phyloP scores from a whole-genome alignment of 2,888 invertebrate genomes.

The Drosophila aldrichi region DNA sequence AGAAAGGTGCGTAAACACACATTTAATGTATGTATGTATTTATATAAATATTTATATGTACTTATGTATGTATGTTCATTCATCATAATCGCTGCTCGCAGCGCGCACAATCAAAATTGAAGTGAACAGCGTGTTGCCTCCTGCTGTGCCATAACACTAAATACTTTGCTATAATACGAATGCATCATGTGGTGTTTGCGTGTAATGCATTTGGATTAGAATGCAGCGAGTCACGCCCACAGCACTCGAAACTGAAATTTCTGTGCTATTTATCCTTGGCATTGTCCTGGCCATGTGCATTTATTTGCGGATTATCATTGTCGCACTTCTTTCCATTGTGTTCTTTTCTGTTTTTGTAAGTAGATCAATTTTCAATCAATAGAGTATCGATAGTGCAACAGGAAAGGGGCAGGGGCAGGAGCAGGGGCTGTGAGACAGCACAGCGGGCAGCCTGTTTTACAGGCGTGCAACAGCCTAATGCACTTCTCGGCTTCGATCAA shows the following conservation, averaged over 20 bases:
- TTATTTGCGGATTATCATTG: slow-evolving; percentile 74
- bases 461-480: slow-evolving; percentile 57
- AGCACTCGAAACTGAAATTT: slow-evolving; percentile 20
- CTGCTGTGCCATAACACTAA: slow-evolving; percentile 66
- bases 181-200: slow-evolving; percentile 50
- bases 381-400: slow-evolving; percentile 27
- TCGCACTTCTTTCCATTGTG: slow-evolving; percentile 42
- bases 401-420: slow-evolving; percentile 5
- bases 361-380: slow-evolving; percentile 82
- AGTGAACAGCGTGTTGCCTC: slow-evolving; percentile 55
- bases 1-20: slow-evolving; percentile 17
- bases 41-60: slow-evolving; percentile 3
- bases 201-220: slow-evolving; percentile 62
- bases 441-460: slow-evolving; percentile 56
- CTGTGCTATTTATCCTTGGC: slow-evolving; percentile 16
- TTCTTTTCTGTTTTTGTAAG: slow-evolving; percentile 39
- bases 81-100: slow-evolving; percentile 45
- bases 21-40: neutral
- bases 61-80: slow-evolving; percentile 18
- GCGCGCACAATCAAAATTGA: slow-evolving; percentile 58
- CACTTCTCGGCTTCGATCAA: slow-evolving; percentile 27
- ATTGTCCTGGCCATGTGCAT: slow-evolving; percentile 57
- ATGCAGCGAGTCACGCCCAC: slow-evolving; percentile 62
- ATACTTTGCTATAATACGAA: slow-evolving; percentile 58
- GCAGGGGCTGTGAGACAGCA: slow-evolving; percentile 31